Percentiles rank a stretch among this genome's conserved stretches.
Conservation (phyloP, 2,888 invertebrate genomes). For the Tuta absoluta region DNA sequence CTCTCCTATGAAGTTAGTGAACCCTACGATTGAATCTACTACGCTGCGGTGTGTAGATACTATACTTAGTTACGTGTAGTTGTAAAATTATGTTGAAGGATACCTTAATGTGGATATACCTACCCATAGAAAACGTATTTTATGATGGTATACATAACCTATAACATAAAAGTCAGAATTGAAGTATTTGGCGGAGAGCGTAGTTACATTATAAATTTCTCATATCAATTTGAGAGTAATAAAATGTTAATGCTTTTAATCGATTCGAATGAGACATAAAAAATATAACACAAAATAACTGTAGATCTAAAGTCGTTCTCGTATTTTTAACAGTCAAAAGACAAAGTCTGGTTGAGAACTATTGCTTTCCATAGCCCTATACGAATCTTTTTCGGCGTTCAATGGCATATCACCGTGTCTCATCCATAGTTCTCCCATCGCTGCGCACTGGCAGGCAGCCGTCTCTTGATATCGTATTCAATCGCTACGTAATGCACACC, state of each 20-base stretch:
- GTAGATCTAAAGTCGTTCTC: no score
- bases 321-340: no score
- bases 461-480: constrained; percentile 38
- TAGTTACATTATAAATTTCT: no score
- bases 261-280: no score
- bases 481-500: constrained; percentile 42
- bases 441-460: constrained; percentile 14
- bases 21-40: constrained; percentile 21
- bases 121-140: background rate
- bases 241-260: no score
- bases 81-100: constrained; percentile 11
- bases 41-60: constrained; percentile 7
- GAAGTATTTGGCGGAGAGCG: no score
- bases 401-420: background rate
- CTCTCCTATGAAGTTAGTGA: constrained; percentile 25
- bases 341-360: no score
- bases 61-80: constrained; percentile 12
- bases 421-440: constrained; percentile 30
- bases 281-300: no score
- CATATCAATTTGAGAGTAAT: no score
- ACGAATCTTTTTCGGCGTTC: no score
- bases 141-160: background rate
- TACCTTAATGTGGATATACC: constrained; percentile 1
- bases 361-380: no score
- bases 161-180: no score